Evolutionary conservation across 2,888 invertebrate species (phyloP).

Genomic region (Philhelius pedissequus): DNA sequence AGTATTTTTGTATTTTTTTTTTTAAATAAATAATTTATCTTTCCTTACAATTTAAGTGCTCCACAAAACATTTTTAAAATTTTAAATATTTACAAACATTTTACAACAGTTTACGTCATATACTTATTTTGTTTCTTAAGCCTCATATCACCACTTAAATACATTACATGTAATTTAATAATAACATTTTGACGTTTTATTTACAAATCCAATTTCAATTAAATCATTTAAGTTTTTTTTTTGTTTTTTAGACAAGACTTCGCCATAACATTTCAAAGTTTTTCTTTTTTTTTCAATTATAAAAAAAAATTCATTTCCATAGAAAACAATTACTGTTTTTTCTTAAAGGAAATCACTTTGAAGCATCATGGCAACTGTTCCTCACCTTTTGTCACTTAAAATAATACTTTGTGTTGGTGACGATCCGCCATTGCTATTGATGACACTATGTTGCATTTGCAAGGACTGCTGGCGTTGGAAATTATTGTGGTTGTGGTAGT

Average conservation of each 20-base stretch:
- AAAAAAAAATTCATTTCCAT: background rate
- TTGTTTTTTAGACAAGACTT: background rate
- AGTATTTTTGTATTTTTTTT: background rate
- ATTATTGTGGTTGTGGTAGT: conserved; percentile 59
- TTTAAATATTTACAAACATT: conserved; percentile 2
- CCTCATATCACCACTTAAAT: conserved; percentile 13
- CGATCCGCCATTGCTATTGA: conserved; percentile 68
- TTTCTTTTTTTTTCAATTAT: background rate
- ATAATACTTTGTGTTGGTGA: conserved; percentile 73
- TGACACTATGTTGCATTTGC: conserved; percentile 73
- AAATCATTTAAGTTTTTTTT: background rate
- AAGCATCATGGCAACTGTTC: conserved; percentile 68
- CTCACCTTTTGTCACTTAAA: conserved; percentile 78
- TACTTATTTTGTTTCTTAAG: background rate
- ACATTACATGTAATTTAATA: background rate
- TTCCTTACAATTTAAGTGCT: background rate
- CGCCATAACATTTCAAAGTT: conserved; percentile 44
- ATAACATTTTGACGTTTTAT: background rate
- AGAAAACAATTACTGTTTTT: background rate
- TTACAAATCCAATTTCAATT: background rate
- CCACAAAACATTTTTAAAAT: background rate
- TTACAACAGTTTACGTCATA: background rate
- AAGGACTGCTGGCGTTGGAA: conserved; percentile 70
- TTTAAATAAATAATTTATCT: background rate
- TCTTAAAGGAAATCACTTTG: conserved; percentile 57